Base-by-base conservation (phyloP, 2,797 vertebrate genomes). In the Arrhamphus sclerolepis region DNA sequence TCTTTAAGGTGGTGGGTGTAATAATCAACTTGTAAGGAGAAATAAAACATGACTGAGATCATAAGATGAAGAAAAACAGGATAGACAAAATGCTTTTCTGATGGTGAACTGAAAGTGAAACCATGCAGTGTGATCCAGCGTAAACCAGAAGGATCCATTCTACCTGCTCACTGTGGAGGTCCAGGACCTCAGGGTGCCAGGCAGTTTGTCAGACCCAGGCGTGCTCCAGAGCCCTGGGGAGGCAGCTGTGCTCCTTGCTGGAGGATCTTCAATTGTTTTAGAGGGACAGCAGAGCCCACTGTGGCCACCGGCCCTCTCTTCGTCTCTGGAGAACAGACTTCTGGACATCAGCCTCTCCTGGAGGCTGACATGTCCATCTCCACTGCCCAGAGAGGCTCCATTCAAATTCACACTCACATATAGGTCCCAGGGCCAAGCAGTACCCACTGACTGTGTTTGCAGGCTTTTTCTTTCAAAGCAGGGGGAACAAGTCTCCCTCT, bases 91-190 rank as follows among this genome's bases (percentile, higher is more conserved):
- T 70, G 60, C 78, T 72, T 88, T 87, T 85, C 13, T 87, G 70
- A 75, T 78, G 71, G 68, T 78, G 84, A 88, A 84, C 79, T 80
- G 86, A 85, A 85, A 71, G 72, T 81, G 80, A 65, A 78, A 64
- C 60, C 79, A 72, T 79, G 78, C 61, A 80, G 73, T 75, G 69
- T 62, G 75, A 77, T 68, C 74, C 29, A 28, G 78, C 74, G 70
- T 66, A 69, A 75, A 72, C 60, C 64, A 79, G 66, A 51, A 48
- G 63, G 81, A 86, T 86, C 87, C 89, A 41, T 53, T 89, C 94
- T 94, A 96, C 92, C 95, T 93, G 93, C 95, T 94, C 66, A 95
- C 94, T 71, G 95, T 95, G 87, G 95, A 95, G 87, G 95, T 93
- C 88, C 94, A 93, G 77, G 96, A 95, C 82, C 94, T 93, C 76